Conservation (phyloP, 1,140 invertebrate species). For the Meloidogyne chitwoodi region DNA sequence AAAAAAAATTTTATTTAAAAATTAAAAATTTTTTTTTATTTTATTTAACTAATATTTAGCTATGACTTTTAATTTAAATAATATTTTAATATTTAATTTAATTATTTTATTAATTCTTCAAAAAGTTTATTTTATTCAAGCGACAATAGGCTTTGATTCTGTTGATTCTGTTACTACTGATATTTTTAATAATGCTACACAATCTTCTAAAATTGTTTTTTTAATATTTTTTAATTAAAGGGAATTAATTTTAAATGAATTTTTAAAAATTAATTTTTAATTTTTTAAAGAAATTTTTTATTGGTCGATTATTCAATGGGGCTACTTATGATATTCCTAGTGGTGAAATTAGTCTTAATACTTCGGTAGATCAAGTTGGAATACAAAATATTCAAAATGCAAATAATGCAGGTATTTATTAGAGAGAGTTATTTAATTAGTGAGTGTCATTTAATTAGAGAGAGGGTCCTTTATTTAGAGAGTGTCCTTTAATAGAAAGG, state of each 20-base stretch:
- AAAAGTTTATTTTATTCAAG: not conserved
- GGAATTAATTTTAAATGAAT: not conserved
- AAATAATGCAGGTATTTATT: not conserved
- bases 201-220: not conserved
- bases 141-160: not conserved
- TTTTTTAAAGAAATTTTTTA: not conserved
- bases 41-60: not conserved
- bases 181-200: not conserved
- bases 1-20: too few species aligned
- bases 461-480: too few species aligned
- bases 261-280: not conserved
- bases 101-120: not conserved
- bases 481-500: too few species aligned
- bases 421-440: not conserved
- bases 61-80: too few species aligned
- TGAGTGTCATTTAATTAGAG: too few species aligned
- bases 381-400: not conserved
- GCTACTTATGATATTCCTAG: not conserved
- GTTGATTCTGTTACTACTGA: not conserved
- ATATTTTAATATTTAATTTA: not conserved
- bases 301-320: not conserved
- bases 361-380: not conserved
- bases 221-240: not conserved
- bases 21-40: too few species aligned
- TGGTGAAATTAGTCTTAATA: not conserved